Conservation (phyloP, 1,140 invertebrate species). For the Leptinotarsa lineolata region DNA sequence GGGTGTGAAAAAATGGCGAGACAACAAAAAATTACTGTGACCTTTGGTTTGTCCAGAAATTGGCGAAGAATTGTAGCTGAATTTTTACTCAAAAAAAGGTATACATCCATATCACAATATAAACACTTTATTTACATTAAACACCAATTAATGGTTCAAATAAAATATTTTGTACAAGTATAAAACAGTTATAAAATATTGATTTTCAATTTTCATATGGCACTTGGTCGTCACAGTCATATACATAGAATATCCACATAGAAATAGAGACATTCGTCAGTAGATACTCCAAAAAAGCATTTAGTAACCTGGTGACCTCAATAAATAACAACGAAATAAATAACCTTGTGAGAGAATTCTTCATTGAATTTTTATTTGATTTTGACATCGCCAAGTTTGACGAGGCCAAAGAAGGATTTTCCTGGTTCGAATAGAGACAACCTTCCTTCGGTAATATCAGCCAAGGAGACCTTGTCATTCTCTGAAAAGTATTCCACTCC, state of each 20-base stretch:
- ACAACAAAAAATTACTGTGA: no score
- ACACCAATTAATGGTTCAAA: not conserved
- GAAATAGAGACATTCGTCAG: not conserved
- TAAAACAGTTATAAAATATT: not conserved
- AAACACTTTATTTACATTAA: no score
- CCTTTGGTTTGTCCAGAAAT: no score
- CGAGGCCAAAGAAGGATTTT: constrained; percentile 79
- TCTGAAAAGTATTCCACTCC: constrained; percentile 66
- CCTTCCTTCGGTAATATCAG: constrained; percentile 69
- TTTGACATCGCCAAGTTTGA: constrained; percentile 69
- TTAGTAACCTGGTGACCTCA: not conserved
- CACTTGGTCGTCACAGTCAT: not conserved
- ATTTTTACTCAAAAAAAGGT: no score
- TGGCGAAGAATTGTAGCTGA: no score
- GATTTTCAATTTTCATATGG: not conserved
- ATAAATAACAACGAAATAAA: constrained; percentile 6
- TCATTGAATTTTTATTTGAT: constrained; percentile 37
- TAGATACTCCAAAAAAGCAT: not conserved
- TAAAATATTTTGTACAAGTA: not conserved
- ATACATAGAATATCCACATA: not conserved
- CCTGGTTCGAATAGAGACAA: constrained; percentile 72
- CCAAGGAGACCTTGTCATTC: constrained; percentile 67
- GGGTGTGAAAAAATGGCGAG: no score
- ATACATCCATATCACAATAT: no score
- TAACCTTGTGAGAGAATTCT: not conserved